These are phyloP conservation scores for Rhopalosiphum nymphaeae DNA, from an alignment of 2,888 invertebrate genomes.

Conservation along the genomic window DNA sequence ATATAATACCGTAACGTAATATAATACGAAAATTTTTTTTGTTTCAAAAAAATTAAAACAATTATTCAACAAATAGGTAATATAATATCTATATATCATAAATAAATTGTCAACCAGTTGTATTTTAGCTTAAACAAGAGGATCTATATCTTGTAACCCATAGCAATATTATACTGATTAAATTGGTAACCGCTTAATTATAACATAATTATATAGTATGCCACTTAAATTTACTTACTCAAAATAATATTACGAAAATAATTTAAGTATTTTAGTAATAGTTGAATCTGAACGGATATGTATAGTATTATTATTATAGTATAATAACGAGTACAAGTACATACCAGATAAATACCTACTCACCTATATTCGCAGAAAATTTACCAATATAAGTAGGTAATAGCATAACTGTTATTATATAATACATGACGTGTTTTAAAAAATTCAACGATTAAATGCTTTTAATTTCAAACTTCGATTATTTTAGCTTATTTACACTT, in stretches of 20 bases:
- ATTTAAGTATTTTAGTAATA: background rate
- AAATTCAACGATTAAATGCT: background rate
- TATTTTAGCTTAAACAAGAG: no score
- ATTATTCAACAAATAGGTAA: background rate
- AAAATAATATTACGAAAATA: background rate
- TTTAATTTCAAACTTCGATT: background rate
- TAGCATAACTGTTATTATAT: background rate
- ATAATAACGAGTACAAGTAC: background rate
- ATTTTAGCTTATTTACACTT: background rate
- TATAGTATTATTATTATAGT: background rate
- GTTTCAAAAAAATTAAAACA: background rate
- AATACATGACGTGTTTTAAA: background rate
- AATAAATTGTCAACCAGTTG: background rate
- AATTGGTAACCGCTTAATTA: background rate
- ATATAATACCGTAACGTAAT: no score
- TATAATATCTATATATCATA: background rate
- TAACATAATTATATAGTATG: background rate
- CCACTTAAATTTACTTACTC: background rate
- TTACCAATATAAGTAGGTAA: background rate
- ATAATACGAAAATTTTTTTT: background rate
- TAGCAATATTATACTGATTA: no score
- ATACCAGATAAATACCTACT: background rate
- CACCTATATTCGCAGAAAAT: background rate
- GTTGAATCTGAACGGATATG: background rate
- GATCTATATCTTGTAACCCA: no score